These are phyloP conservation scores for Drosophila melanogaster DNA, from an alignment of 1,140 invertebrate genomes.

Conservation along the genomic window Release_6_plus_ISO1_MT NT_033779.5:17995501-17996000, in stretches of 20 bases:
- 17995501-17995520: slow-evolving; percentile 25
- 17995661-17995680: slow-evolving; percentile 39
- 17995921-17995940: slow-evolving; percentile 39
- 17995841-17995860: slow-evolving; percentile 52
- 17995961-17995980: slow-evolving; percentile 75
- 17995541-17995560: slow-evolving; percentile 26
- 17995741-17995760: slow-evolving; percentile 33
- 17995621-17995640: slow-evolving; percentile 69
- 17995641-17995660: slow-evolving; percentile 75
- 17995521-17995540: slow-evolving; percentile 48
- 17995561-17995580: slow-evolving; percentile 54
- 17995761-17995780: slow-evolving; percentile 33
- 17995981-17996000: slow-evolving; percentile 65
- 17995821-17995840: slow-evolving; percentile 43
- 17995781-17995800: slow-evolving; percentile 51
- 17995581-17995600: slow-evolving; percentile 76
- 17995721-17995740: not conserved
- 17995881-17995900: slow-evolving; percentile 1
- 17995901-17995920: slow-evolving; percentile 54
- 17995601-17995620: slow-evolving; percentile 70
- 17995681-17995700: slow-evolving; percentile 1
- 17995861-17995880: slow-evolving; percentile 61
- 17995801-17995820: slow-evolving; percentile 72
- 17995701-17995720: slow-evolving; percentile 8
- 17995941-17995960: slow-evolving; percentile 45